Evolutionary conservation across 2,888 invertebrate species (phyloP).

Genomic region (Diplazon laetatorius): DNA sequence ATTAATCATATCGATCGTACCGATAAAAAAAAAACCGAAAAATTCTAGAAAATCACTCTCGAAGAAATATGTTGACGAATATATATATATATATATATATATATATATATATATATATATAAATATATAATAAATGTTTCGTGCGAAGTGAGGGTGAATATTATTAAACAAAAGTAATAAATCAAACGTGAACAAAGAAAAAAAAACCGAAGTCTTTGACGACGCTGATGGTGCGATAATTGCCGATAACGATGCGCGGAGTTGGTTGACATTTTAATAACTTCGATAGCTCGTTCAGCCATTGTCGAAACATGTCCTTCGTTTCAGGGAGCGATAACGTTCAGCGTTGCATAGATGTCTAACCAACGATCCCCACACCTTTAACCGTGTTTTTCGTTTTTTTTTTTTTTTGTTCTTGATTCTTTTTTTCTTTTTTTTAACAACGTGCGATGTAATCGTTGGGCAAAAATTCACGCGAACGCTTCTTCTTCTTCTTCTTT

Average conservation of each 20-base stretch:
- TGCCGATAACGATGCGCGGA: conserved; percentile 34
- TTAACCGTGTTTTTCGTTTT: not conserved
- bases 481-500: not conserved
- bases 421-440: not conserved
- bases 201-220: conserved; percentile 4
- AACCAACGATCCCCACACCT: too few species aligned
- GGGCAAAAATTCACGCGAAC: not conserved
- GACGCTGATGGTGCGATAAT: conserved; percentile 23
- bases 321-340: conserved; percentile 28
- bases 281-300: conserved; percentile 23
- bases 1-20: not conserved
- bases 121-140: not conserved
- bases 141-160: not conserved
- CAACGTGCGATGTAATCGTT: not conserved
- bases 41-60: not conserved
- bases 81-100: not conserved
- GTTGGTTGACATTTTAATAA: conserved; percentile 15
- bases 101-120: not conserved
- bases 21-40: conserved; percentile 3
- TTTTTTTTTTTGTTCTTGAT: too few species aligned
- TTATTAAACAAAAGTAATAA: conserved; percentile 2
- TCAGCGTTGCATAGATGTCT: not conserved
- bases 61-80: not conserved
- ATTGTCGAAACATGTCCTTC: conserved; percentile 11
- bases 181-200: conserved; percentile 2